These are phyloP conservation scores for Drosophila robusta DNA, from an alignment of 2,888 invertebrate species.

Conservation along the genomic window DNA sequence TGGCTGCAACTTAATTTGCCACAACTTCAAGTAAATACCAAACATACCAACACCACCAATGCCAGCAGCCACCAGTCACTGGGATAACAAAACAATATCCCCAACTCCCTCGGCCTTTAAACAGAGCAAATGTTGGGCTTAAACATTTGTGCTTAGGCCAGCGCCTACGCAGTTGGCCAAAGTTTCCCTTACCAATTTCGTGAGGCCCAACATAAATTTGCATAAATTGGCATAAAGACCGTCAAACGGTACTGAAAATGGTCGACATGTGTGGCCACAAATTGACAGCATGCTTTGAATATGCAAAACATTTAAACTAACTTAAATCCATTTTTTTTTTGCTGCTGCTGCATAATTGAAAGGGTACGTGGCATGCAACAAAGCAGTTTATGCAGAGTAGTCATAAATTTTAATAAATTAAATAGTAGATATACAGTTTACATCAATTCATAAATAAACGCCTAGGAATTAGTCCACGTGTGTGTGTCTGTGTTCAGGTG, in stretches of 20 bases:
- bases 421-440: not conserved
- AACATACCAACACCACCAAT: constrained; percentile 22
- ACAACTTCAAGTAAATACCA: constrained; percentile 28
- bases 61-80: not conserved
- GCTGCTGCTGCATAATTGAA: constrained; percentile 40
- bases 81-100: constrained; percentile 7
- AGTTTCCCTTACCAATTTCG: constrained; percentile 34
- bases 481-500: constrained; percentile 23
- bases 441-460: not conserved
- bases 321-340: constrained; percentile 10
- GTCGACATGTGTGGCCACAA: constrained; percentile 55
- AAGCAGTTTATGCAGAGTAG: constrained; percentile 32
- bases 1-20: constrained; percentile 49
- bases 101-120: constrained; percentile 2
- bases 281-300: constrained; percentile 40
- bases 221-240: constrained; percentile 57
- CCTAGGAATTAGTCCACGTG: not conserved
- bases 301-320: constrained; percentile 28
- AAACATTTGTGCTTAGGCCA: constrained; percentile 21
- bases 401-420: constrained; percentile 47
- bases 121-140: not conserved
- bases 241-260: constrained; percentile 18
- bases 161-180: no score
- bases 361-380: constrained; percentile 1
- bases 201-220: constrained; percentile 32